Evolutionary conservation across 2,797 vertebrate species (phyloP).

Genomic region (Manis crassicaudata): DNA sequence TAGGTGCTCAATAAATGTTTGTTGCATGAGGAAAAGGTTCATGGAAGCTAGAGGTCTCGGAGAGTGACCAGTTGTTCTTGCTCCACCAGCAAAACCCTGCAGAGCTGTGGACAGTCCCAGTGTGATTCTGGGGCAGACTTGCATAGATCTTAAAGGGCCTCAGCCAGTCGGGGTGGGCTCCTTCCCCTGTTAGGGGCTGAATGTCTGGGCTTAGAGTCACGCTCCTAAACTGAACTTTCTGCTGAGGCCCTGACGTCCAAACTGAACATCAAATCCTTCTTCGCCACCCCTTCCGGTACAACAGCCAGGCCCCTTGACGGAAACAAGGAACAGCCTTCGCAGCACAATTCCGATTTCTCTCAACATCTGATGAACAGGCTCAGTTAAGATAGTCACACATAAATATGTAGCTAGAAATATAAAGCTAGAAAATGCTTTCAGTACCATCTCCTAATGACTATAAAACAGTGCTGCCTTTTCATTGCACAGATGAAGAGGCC

Average conservation of each 20-base stretch:
- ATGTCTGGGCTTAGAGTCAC: background rate
- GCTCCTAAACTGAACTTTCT: background rate
- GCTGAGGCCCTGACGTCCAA: background rate
- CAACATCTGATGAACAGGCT: background rate
- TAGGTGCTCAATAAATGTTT: background rate
- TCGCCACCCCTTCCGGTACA: background rate
- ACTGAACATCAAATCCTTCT: background rate
- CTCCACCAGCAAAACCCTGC: background rate
- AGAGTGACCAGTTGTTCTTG: background rate
- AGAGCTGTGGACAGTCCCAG: fast-evolving
- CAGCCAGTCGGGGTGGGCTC: background rate
- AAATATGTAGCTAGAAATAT: background rate
- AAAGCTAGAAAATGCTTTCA: background rate
- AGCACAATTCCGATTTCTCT: background rate
- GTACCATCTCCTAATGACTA: background rate
- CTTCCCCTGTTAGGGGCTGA: background rate
- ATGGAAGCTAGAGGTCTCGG: background rate
- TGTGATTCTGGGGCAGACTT: background rate
- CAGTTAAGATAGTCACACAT: background rate
- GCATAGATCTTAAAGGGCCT: background rate
- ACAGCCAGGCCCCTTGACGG: background rate
- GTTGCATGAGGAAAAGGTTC: background rate
- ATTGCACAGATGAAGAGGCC: background rate
- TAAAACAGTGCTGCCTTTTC: background rate
- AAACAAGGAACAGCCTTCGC: background rate